These are phyloP conservation scores for Hylyphantes graminicola DNA, from an alignment of 1,140 invertebrate species.

Conservation along the genomic window DNA sequence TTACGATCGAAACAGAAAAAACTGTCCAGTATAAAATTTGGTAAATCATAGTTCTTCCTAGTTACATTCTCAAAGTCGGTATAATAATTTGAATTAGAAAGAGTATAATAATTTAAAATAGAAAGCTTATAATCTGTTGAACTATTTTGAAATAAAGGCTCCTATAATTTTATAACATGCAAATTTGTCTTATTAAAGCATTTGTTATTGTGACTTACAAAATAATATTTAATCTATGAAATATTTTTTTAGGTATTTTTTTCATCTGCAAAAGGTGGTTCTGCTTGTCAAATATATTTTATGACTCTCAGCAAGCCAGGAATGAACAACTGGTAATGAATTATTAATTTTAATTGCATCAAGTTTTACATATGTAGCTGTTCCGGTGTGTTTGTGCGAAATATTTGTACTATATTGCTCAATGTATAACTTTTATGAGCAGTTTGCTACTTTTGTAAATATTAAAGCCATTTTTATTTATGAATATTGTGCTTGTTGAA, in stretches of 20 bases:
- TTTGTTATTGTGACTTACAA: slow-evolving; percentile 1
- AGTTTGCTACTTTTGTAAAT: slow-evolving; percentile 61
- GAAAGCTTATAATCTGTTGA: too few relatives aligned
- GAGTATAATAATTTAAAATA: too few relatives aligned
- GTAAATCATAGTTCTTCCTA: too few relatives aligned
- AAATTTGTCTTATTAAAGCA: not conserved
- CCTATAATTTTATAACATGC: too few relatives aligned
- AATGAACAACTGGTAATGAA: slow-evolving; percentile 94
- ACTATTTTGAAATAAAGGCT: too few relatives aligned
- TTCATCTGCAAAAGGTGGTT: slow-evolving; percentile 97
- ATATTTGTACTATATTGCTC: slow-evolving; percentile 58
- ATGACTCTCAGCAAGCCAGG: slow-evolving; percentile 99
- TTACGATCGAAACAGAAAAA: too few relatives aligned
- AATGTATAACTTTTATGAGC: slow-evolving; percentile 56
- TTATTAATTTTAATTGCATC: slow-evolving; percentile 51
- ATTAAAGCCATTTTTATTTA: slow-evolving; percentile 60
- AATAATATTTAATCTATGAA: not conserved
- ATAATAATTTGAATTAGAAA: too few relatives aligned
- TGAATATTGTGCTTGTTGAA: slow-evolving; percentile 58
- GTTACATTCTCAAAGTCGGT: too few relatives aligned
- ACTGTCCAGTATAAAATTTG: too few relatives aligned
- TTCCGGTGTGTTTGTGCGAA: slow-evolving; percentile 48
- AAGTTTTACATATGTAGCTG: slow-evolving; percentile 56
- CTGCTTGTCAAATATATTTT: slow-evolving; percentile 99
- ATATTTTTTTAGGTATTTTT: slow-evolving; percentile 86